Evolutionary conservation across 1,140 invertebrate genomes (phyloP), one percentile per base, ranked within the genome.

Genomic region (Bombus difficillimus): DNA sequence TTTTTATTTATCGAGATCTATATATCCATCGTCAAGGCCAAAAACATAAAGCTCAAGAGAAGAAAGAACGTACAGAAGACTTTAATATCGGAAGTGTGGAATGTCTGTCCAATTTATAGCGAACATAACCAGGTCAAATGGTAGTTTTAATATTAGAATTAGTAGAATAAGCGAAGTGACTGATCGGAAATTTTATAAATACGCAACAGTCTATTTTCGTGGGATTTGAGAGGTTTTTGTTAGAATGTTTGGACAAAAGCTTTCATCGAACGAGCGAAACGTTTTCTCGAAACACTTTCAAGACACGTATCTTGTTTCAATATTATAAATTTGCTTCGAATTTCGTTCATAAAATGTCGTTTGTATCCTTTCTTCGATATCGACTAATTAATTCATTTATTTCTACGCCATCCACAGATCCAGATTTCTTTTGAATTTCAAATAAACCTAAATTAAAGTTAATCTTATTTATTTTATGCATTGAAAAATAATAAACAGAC

Each of bases 331-430:
- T 62, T 5, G 1, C 0, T n/a, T n/a, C 9, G 59, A 62, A 13
- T 28, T 62, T n/a, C 59, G 2, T n/a, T 62, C 2, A 13, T 62
- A 12, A 62, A 62, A 62, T 13, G 3, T 12, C 6, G 15, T 53
- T 22, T 22, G 18, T 0, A 8, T 22, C 0, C 47, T 53, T 22
- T 22, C 47, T 22, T 53, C 47, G 0, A 53, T 53, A 53, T 22
- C 47, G 5, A 22, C 13, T 53, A 8, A 53, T 53, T 22, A 22
- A 53, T 53, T 53, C 47, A 8, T 53, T 53, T 22, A 53, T 53
- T 22, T 22, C 47, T 2, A 53, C 47, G 5, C 18, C 6, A 22
- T 53, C 0, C 18, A 2, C 18, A 22, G 5, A 8, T 0, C 0
- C 47, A 8, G 47, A 22, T 53, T 53, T 22, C 0, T 53, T 6